phyloP scores from a whole-genome alignment of 1,140 invertebrate species.

The Neelides sp. region DNA sequence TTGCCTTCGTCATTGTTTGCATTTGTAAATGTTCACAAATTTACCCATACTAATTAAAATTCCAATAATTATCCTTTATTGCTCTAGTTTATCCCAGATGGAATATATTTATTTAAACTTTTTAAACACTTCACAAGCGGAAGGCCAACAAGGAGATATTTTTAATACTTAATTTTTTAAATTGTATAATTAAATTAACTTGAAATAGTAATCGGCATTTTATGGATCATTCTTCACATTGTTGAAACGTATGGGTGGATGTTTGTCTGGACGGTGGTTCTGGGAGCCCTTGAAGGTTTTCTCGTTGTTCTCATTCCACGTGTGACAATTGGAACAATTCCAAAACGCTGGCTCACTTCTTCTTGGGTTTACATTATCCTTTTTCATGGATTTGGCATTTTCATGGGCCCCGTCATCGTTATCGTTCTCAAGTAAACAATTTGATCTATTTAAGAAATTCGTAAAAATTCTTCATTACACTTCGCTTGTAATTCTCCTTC shows the following conservation, averaged over 20 bases:
- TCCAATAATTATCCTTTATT: no score
- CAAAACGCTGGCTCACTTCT: constrained; percentile 4
- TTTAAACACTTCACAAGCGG: no score
- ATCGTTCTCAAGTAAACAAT: background rate
- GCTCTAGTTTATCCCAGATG: no score
- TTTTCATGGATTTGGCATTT: constrained; percentile 12
- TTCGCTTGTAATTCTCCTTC: background rate
- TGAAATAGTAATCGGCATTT: constrained; percentile 15
- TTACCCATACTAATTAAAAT: no score
- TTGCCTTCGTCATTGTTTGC: no score
- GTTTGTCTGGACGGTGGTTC: constrained; percentile 6
- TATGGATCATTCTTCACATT: constrained; percentile 9
- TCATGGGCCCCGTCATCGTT: constrained; percentile 10
- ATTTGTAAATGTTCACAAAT: no score
- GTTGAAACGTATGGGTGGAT: constrained; percentile 19
- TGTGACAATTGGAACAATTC: constrained; percentile 18
- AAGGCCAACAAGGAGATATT: no score
- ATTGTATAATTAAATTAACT: background rate
- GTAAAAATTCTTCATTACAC: background rate
- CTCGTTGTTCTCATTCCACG: constrained; percentile 7
- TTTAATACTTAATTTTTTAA: background rate
- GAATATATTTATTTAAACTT: no score
- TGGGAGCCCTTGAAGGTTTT: constrained; percentile 13
- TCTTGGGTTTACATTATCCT: constrained; percentile 16
- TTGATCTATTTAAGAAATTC: background rate